These are phyloP conservation scores for Erebia epiphron DNA, from an alignment of 2,888 invertebrate species.

Conservation along the genomic window DNA sequence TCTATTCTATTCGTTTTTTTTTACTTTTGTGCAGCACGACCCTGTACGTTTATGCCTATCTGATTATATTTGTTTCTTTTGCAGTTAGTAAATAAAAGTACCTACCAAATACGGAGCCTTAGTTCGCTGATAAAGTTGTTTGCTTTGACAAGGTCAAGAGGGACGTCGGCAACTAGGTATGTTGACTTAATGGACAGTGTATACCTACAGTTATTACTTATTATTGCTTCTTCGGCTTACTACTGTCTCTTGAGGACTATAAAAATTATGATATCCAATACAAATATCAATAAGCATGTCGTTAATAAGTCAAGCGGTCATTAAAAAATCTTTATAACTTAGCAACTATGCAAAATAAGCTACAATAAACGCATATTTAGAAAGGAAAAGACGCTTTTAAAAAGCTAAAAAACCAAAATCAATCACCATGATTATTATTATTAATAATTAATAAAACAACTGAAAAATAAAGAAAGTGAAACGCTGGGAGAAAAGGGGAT, in stretches of 20 bases:
- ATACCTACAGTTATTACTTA: constrained; percentile 24
- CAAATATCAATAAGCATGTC: constrained; percentile 23
- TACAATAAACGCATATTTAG: neutral
- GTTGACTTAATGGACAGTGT: constrained; percentile 41
- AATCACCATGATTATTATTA: too few relatives aligned
- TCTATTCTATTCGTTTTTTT: too few relatives aligned
- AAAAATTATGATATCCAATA: constrained; percentile 21
- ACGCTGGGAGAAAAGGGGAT: too few relatives aligned
- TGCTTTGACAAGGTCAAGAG: constrained; percentile 49
- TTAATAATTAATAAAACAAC: too few relatives aligned
- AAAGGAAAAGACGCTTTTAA: neutral
- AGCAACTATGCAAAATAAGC: neutral
- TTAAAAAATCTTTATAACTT: neutral
- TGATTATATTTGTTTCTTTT: too few relatives aligned
- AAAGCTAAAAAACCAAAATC: neutral
- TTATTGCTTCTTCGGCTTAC: constrained; percentile 25
- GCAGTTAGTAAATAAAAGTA: constrained; percentile 16
- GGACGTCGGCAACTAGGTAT: constrained; percentile 41
- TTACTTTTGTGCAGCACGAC: too few relatives aligned
- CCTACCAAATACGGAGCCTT: constrained; percentile 9
- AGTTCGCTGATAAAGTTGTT: constrained; percentile 46
- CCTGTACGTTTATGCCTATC: too few relatives aligned
- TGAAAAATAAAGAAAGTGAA: too few relatives aligned
- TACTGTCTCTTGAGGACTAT: constrained; percentile 36
- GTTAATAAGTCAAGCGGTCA: constrained; percentile 7